phyloP scores from a whole-genome alignment of 2,113 vertebrate genomes.

The Prinia subflava region DNA sequence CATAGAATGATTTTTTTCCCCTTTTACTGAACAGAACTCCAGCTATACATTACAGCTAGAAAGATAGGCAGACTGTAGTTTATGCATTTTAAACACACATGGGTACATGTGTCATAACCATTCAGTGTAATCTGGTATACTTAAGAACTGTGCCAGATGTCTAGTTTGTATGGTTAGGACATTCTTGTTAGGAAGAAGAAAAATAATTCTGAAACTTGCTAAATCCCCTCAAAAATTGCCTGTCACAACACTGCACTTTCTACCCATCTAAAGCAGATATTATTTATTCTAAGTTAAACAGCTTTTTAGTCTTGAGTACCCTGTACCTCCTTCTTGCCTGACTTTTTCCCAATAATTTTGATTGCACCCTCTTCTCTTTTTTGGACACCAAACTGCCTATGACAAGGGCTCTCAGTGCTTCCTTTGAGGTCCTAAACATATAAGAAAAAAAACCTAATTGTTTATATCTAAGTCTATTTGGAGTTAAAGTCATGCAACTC shows the following conservation, averaged over 20 bases:
- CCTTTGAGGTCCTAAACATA: accelerated
- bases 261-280: neutral
- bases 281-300: neutral
- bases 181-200: neutral
- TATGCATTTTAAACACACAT: neutral
- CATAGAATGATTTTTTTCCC: neutral
- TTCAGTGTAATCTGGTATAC: neutral
- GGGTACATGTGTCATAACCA: neutral
- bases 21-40: neutral
- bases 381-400: neutral
- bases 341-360: neutral
- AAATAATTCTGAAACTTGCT: neutral
- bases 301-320: neutral
- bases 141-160: neutral
- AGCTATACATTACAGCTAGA: neutral
- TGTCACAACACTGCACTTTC: neutral
- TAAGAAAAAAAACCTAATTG: neutral
- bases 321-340: neutral
- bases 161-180: neutral
- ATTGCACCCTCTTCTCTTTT: neutral
- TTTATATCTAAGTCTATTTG: neutral
- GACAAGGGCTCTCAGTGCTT: neutral
- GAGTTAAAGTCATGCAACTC: neutral
- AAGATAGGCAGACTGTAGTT: neutral
- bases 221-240: neutral